Evolutionary conservation across 2,888 invertebrate species (phyloP).

Genomic region (Aromia moschata): DNA sequence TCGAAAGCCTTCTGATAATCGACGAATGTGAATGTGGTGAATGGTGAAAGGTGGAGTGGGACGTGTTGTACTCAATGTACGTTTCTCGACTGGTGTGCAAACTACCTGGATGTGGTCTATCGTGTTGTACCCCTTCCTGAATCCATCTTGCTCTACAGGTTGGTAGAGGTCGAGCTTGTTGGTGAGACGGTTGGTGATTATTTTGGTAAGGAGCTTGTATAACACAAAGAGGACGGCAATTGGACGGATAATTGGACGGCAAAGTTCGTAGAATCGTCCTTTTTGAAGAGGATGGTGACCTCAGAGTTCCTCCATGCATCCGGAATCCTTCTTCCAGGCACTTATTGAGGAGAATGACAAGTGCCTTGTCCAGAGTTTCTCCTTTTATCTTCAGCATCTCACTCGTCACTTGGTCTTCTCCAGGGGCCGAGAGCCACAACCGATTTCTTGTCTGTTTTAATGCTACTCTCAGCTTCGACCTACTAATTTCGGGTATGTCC

Average conservation of each 20-base stretch:
- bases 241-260: slow-evolving; percentile 1
- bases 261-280: not conserved
- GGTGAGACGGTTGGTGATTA: slow-evolving; percentile 13
- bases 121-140: not conserved
- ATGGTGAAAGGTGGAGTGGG: not conserved
- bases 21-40: slow-evolving; percentile 7
- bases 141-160: not conserved
- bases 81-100: not conserved
- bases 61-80: not conserved
- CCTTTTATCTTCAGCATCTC: not conserved
- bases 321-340: slow-evolving; percentile 4
- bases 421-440: not conserved
- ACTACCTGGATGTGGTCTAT: not conserved
- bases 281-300: not conserved
- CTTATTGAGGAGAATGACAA: not conserved
- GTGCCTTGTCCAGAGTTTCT: not conserved
- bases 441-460: not conserved
- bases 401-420: not conserved
- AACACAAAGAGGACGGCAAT: slow-evolving; percentile 9
- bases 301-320: not conserved
- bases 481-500: not conserved
- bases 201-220: slow-evolving; percentile 18
- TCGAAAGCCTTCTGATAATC: slow-evolving; percentile 13
- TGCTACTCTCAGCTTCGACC: not conserved
- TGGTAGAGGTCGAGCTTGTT: not conserved